Percentiles rank a stretch among this genome's conserved stretches.
Evolutionary conservation across 2,113 vertebrate genomes (phyloP).

Genomic region (Psophia crepitans): DNA sequence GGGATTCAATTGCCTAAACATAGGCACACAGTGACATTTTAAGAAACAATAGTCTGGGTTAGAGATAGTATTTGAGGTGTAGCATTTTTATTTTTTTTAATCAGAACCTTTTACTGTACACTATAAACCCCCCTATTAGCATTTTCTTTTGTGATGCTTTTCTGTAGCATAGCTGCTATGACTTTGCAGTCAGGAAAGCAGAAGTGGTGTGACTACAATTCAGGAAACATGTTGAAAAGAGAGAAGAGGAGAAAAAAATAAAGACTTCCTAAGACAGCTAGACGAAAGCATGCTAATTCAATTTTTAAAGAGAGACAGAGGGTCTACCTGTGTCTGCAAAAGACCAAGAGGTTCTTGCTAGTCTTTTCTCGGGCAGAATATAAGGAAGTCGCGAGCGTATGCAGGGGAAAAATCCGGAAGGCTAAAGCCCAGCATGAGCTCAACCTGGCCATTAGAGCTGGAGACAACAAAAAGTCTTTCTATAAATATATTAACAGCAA

Average conservation of each 20-base stretch:
- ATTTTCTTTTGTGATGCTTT: constrained; percentile 21
- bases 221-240: neutral
- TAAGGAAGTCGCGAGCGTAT: too few relatives aligned
- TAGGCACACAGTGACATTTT: neutral
- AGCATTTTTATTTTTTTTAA: neutral
- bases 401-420: too few relatives aligned
- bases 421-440: too few relatives aligned
- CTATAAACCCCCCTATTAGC: neutral
- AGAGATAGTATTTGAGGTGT: neutral
- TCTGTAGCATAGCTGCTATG: neutral
- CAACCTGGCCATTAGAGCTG: too few relatives aligned
- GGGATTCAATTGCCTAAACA: neutral
- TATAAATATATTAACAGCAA: too few relatives aligned
- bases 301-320: neutral
- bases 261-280: neutral
- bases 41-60: neutral
- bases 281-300: neutral
- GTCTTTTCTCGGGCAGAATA: neutral
- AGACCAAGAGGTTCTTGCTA: neutral
- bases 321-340: neutral
- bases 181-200: neutral
- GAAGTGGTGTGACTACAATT: neutral
- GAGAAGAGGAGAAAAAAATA: neutral
- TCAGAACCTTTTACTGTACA: neutral
- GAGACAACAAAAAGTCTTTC: too few relatives aligned